Evolutionary conservation across 2,888 invertebrate genomes (phyloP).

Genomic region (Alviniconcha strummeri): DNA sequence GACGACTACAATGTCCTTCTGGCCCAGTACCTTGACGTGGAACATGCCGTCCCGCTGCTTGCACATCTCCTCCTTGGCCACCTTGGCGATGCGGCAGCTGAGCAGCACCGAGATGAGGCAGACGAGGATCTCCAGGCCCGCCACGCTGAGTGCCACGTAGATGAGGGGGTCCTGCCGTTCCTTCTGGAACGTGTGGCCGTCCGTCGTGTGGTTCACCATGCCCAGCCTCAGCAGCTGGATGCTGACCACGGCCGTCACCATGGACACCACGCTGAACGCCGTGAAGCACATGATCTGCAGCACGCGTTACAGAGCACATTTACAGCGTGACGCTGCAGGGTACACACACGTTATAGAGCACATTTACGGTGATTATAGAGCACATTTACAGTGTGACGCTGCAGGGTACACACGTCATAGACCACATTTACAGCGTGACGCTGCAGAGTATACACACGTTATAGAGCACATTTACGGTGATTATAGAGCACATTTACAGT

Average conservation of each 20-base stretch:
- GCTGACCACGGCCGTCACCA: constrained; percentile 73
- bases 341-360: too few relatives aligned
- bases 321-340: too few relatives aligned
- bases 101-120: constrained; percentile 70
- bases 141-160: constrained; percentile 68
- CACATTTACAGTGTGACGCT: too few relatives aligned
- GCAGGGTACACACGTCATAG: too few relatives aligned
- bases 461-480: too few relatives aligned
- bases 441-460: too few relatives aligned
- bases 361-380: too few relatives aligned
- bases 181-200: constrained; percentile 73
- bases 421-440: too few relatives aligned
- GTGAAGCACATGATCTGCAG: constrained; percentile 74
- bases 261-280: constrained; percentile 72
- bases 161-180: constrained; percentile 71
- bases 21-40: constrained; percentile 72
- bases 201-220: constrained; percentile 73
- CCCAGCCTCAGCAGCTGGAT: constrained; percentile 74
- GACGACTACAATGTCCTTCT: constrained; percentile 73
- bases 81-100: constrained; percentile 71
- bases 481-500: too few relatives aligned
- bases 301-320: background rate
- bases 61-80: constrained; percentile 71
- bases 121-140: constrained; percentile 70
- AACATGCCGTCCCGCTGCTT: constrained; percentile 72